Evolutionary conservation across 2,797 vertebrate genomes (phyloP).

Genomic region (Catostomus latipinnis): DNA sequence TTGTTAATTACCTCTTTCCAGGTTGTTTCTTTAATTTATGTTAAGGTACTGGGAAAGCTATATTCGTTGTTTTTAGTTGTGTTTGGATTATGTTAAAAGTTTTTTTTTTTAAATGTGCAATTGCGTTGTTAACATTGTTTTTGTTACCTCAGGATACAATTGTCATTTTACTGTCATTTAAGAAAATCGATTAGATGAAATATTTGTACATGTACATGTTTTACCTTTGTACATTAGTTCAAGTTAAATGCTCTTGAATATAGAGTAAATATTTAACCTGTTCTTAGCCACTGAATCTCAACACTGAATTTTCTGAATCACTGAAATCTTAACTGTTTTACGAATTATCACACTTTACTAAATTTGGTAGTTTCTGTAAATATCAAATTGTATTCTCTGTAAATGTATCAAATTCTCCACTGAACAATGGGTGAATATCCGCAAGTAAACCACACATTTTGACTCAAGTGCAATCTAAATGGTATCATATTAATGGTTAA

Average conservation of each 20-base stretch:
- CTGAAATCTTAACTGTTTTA: constrained; percentile 44
- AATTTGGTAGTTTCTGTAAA: constrained; percentile 14
- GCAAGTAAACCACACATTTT: constrained; percentile 50
- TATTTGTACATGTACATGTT: constrained; percentile 29
- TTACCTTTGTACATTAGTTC: constrained; percentile 12
- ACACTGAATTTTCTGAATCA: neutral
- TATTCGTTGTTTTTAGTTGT: constrained; percentile 36
- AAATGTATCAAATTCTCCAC: neutral
- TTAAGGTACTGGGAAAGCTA: constrained; percentile 37
- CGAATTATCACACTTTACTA: neutral
- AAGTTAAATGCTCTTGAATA: constrained; percentile 3
- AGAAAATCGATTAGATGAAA: neutral
- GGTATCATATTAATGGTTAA: constrained; percentile 6
- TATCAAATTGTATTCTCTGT: neutral
- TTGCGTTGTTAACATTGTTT: constrained; percentile 19
- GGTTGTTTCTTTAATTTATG: neutral
- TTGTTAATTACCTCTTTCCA: neutral
- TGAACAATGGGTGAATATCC: constrained; percentile 11
- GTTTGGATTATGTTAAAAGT: constrained; percentile 32
- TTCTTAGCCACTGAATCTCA: constrained; percentile 3
- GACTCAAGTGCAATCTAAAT: constrained; percentile 15
- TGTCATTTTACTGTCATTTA: constrained; percentile 7
- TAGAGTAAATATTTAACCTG: constrained; percentile 17
- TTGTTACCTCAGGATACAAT: constrained; percentile 40
- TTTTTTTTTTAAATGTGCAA: constrained; percentile 37